phyloP scores from a whole-genome alignment of 2,113 vertebrate species.

The Otocyon megalotis region DNA sequence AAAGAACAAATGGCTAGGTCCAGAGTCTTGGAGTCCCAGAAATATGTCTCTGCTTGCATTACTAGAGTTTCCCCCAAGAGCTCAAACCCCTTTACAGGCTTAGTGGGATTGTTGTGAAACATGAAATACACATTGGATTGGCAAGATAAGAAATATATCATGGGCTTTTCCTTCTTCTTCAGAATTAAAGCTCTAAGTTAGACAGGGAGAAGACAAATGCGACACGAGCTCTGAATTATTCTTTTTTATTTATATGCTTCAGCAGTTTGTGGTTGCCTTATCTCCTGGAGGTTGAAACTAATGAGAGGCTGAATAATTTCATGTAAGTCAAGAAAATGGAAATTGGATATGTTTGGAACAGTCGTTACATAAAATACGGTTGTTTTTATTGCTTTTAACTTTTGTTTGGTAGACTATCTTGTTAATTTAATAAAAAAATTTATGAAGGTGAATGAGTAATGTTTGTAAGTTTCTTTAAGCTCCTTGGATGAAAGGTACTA shows the following conservation, averaged over 20 bases:
- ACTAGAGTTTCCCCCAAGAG: background rate
- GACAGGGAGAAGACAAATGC: slow-evolving; percentile 52
- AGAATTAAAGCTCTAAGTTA: slow-evolving; percentile 61
- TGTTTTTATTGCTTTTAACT: slow-evolving; percentile 73
- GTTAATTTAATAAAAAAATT: slow-evolving; percentile 70
- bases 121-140: slow-evolving; percentile 20
- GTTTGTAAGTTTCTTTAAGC: slow-evolving; percentile 59
- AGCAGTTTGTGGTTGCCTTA: slow-evolving; percentile 63
- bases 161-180: background rate
- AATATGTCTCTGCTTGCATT: slow-evolving; percentile 24
- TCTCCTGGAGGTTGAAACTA: slow-evolving; percentile 70
- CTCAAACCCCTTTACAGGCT: background rate
- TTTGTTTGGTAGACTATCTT: slow-evolving; percentile 49
- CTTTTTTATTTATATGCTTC: slow-evolving; percentile 73
- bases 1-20: slow-evolving; percentile 9
- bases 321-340: slow-evolving; percentile 66
- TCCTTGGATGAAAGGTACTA: slow-evolving; percentile 62
- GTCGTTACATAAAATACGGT: slow-evolving; percentile 63
- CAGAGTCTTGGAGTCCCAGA: background rate
- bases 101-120: background rate
- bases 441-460: slow-evolving; percentile 74
- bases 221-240: slow-evolving; percentile 63
- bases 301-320: slow-evolving; percentile 73
- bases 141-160: background rate
- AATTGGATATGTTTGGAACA: slow-evolving; percentile 62